Evolutionary conservation across 2,113 vertebrate species (phyloP).

Genomic region (Symphodus melops): DNA sequence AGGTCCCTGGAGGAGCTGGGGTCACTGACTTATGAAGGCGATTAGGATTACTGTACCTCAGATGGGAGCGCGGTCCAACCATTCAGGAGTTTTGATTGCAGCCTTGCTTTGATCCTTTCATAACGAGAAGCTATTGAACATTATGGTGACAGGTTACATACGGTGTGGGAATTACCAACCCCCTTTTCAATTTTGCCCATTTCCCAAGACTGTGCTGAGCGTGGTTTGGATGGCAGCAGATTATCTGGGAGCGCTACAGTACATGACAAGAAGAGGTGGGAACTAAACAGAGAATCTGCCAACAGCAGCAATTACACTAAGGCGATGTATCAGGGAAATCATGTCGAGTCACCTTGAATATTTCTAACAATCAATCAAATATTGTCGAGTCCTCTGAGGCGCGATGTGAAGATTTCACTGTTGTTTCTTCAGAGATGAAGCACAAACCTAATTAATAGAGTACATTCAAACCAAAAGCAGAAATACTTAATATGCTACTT

Average conservation of each 20-base stretch:
- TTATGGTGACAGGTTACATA: slow-evolving; percentile 60
- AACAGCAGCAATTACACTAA: slow-evolving; percentile 23
- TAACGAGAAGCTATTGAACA: slow-evolving; percentile 45
- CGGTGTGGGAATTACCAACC: slow-evolving; percentile 47
- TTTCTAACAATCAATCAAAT: slow-evolving; percentile 34
- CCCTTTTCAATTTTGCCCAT: slow-evolving; percentile 55
- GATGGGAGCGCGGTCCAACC: slow-evolving; percentile 38
- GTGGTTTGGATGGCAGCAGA: slow-evolving; percentile 34
- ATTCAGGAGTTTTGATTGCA: slow-evolving; percentile 41
- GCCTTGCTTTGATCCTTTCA: slow-evolving; percentile 57
- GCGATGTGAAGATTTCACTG: slow-evolving; percentile 10
- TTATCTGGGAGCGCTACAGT: slow-evolving; percentile 26
- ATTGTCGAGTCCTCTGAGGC: background rate
- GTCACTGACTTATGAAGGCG: slow-evolving; percentile 32
- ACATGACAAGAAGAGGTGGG: slow-evolving; percentile 29
- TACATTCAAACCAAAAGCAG: background rate
- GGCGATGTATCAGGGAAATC: background rate
- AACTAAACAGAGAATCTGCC: slow-evolving; percentile 23
- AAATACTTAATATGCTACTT: too few species aligned
- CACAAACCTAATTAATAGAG: background rate
- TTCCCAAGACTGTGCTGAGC: slow-evolving; percentile 41
- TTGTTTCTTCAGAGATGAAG: background rate
- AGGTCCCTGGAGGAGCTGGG: slow-evolving; percentile 17
- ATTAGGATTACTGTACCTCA: slow-evolving; percentile 53
- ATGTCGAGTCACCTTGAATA: background rate